Base-by-base conservation (phyloP, 1,140 invertebrate species). In the Brachionus angularis region DNA sequence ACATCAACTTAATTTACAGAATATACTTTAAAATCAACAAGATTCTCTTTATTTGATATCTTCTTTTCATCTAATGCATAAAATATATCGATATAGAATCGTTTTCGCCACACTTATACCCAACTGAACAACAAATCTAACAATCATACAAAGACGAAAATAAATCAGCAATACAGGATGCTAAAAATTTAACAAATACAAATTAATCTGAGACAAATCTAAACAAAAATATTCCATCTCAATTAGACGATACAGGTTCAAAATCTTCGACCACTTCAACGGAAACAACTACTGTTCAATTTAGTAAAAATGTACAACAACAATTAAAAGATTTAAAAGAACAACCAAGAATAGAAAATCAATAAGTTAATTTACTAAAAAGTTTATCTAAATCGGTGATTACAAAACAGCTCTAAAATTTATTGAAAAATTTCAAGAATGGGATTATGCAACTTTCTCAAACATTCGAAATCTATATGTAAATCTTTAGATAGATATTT, bases 341-440 rank as follows among this genome's bases (percentile, higher is more conserved):
- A 18, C 18, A 27, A 47, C 44, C 34, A 69, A 36, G 50, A 36
- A 18, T 52, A 18, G 36, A 74, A 50, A 97, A 98, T 83, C 94
- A 98, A 81, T 97, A 98, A 79, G 86, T 97, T 75, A 89, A 91
- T 39, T 82, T 98, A 5, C 89, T 90, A 77, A 89, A 94, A 79
- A 91, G 91, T 1, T 79, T 97, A 78, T 97, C 3, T 85, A 87
- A 74, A 86, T 96, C 73, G 93, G 91, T 18, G 90, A 91, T 75
- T 97, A 93, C 93, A 85, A 87, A 10, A 88, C 89, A 76, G 91
- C 90, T 7, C 83, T 87, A 64, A 84, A 85, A 53, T 83, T 98
- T 36, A 87, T 92, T 23, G 87, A 87, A 70, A 85, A 87, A 62
- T 84, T 96, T 67, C 94, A 94, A 1, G 88, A 91, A 34, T 70